These are phyloP conservation scores for Knipowitschia caucasica DNA, from an alignment of 2,797 vertebrate genomes.

Conservation along the genomic window DNA sequence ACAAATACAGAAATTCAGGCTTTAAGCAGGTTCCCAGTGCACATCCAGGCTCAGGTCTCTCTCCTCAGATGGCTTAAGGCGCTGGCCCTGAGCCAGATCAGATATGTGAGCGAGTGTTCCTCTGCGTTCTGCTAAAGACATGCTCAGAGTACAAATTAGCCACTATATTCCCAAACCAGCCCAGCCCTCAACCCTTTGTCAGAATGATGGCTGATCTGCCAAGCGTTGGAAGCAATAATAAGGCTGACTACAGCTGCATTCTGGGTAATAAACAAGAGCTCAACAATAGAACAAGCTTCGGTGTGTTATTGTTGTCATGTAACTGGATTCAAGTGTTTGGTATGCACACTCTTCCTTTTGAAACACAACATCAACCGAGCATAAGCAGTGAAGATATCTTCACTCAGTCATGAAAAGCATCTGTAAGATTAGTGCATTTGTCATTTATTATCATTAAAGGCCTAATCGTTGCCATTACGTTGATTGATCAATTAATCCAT, in stretches of 20 bases:
- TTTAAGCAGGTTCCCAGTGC: conserved; percentile 23
- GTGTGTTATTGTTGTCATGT: conserved; percentile 31
- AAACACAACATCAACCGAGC: conserved; percentile 8
- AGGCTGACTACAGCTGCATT: conserved; percentile 43
- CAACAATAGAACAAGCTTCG: conserved; percentile 37
- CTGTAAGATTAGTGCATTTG: background rate
- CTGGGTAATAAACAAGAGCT: conserved; percentile 34
- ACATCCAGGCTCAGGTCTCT: conserved; percentile 7
- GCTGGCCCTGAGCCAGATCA: conserved; percentile 57
- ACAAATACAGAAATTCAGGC: conserved; percentile 44
- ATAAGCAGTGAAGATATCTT: background rate
- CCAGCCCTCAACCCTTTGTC: conserved; percentile 35
- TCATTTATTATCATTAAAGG: background rate
- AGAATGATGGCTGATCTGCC: conserved; percentile 49
- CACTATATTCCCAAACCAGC: conserved; percentile 31
- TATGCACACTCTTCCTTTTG: conserved; percentile 6
- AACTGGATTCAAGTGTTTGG: conserved; percentile 26
- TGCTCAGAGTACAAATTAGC: conserved; percentile 55
- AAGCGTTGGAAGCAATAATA: conserved; percentile 50
- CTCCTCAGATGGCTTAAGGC: conserved; percentile 33
- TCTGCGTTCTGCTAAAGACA: conserved; percentile 55
- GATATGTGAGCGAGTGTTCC: conserved; percentile 38
- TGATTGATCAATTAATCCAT: too few relatives aligned
- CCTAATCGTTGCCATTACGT: background rate
- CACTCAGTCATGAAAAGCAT: background rate